Evolutionary conservation across 2,797 vertebrate genomes (phyloP), one percentile per base, ranked within the genome.

Genomic region (Premnoplex brunnescens): DNA sequence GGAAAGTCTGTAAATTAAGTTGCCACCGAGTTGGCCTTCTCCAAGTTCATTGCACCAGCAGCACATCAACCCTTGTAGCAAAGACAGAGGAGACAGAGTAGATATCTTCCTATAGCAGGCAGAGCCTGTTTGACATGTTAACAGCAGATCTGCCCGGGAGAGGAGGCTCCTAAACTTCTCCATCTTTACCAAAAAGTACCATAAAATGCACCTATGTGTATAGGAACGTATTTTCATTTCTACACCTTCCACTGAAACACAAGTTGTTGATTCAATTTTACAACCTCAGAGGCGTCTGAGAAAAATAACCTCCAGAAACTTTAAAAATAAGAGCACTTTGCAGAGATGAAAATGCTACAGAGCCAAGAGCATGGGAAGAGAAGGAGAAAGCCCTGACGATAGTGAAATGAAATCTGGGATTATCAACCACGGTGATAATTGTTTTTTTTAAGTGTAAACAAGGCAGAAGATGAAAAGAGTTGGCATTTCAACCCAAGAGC

Each of bases 401-500:
- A 71, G 73, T 67, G 92, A 86, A 76, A 96, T 46, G 44, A 91
- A 93, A 96, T 26, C 79, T 52, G 63, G 60, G 80, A 92, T 97
- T 73, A 92, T 83, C 92, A 71, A 8, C 36, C 28, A 0, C 37
- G 18, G 49, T 19, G 75, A 91, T 81, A 93, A 87, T 84, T 79
- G 94, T 36, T 14, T 26, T 55, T 55, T 72, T 63, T 34, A 58
- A 74, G 81, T 15, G 37, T 63, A 56, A 92, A 83, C 74, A 85
- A 80, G 84, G 26, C 41, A 73, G 49, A 54, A 34, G 81, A 68
- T 85, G 55, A 87, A 85, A 39, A 43, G 51, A 89, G 37, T n/a
- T 14, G 22, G n/a, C 51, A 52, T 91, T 62, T 46, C 34, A 36
- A 36, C 20, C 32, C 10, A n/a, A 11, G 8, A 75, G 86, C 82